Conservation (phyloP, 2,113 vertebrate species). For the Thermophis baileyi region DNA sequence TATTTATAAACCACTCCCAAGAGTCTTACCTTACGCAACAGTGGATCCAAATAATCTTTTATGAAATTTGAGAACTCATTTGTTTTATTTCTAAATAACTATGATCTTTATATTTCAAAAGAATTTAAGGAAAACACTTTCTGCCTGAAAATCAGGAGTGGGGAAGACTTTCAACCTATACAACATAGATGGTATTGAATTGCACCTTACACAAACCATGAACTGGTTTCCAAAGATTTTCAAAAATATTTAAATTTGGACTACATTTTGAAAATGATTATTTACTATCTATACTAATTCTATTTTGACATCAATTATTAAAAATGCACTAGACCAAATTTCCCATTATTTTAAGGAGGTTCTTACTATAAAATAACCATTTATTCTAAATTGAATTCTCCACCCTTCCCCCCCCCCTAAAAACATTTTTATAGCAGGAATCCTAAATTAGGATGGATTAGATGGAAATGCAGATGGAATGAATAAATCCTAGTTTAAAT, state of each 20-base stretch:
- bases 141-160: background rate
- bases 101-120: background rate
- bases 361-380: background rate
- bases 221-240: background rate
- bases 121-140: background rate
- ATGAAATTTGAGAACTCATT: background rate
- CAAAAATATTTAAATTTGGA: background rate
- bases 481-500: background rate
- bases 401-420: background rate
- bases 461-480: background rate
- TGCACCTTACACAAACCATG: background rate
- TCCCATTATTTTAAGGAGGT: background rate
- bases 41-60: background rate
- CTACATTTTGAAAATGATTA: background rate
- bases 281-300: background rate
- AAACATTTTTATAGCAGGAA: background rate
- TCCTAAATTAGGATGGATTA: background rate
- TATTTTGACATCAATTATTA: background rate
- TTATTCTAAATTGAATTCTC: background rate
- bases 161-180: background rate
- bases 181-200: background rate
- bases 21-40: background rate
- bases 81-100: background rate
- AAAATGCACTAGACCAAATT: background rate
- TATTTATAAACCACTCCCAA: background rate